These are phyloP conservation scores for Potamilus streckersoni DNA, from an alignment of 1,140 invertebrate genomes.

Conservation along the genomic window DNA sequence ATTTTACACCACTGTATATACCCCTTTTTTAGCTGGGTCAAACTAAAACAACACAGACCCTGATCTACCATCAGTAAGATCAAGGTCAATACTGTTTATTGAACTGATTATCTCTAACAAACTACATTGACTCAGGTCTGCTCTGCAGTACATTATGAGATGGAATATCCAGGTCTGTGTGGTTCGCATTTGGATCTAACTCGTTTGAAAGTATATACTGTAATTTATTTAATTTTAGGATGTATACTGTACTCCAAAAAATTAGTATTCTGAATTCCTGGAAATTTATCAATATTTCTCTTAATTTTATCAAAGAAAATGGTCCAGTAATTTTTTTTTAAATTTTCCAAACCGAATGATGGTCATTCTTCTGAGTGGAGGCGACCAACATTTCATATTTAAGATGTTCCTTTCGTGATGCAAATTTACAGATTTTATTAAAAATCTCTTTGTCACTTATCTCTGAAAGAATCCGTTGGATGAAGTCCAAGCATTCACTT, in stretches of 20 bases:
- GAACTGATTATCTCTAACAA: too few species aligned
- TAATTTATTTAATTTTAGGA: too few species aligned
- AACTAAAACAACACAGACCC: too few species aligned
- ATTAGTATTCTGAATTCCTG: not conserved
- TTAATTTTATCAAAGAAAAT: not conserved
- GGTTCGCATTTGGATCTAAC: too few species aligned
- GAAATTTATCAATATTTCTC: not conserved
- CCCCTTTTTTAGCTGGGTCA: too few species aligned
- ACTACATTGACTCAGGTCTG: too few species aligned
- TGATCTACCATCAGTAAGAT: not conserved
- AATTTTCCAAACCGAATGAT: not conserved
- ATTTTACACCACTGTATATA: too few species aligned
- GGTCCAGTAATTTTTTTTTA: conserved; percentile 3
- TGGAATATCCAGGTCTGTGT: too few species aligned
- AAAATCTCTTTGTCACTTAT: not conserved
- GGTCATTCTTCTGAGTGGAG: not conserved
- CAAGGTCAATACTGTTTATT: not conserved
- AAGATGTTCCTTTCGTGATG: not conserved
- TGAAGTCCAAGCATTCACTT: conserved; percentile 24
- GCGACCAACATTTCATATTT: not conserved
- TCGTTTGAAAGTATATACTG: too few species aligned
- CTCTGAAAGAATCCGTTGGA: not conserved
- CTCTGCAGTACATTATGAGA: too few species aligned
- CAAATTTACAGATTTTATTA: not conserved
- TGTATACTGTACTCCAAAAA: not conserved